Evolutionary conservation across 2,888 invertebrate genomes (phyloP), one percentile per base, ranked within the genome.

Genomic region (Tipula helvola): DNA sequence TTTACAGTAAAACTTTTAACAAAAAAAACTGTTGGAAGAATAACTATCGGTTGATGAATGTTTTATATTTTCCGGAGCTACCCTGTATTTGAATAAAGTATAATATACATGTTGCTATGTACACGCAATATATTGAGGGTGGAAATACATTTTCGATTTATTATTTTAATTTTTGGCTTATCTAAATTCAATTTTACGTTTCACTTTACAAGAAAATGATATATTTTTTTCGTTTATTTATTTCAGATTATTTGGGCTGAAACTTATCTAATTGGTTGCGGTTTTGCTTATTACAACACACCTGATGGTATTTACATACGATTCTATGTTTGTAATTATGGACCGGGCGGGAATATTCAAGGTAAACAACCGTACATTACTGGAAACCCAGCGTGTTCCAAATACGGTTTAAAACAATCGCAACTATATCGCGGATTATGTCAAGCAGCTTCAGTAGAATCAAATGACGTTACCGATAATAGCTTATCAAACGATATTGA

Each of bases 161-260:
- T 71, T 71, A 71, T 71, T 71, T 71, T 71, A 71, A 71, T 28
- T 71, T 71, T 71, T 71, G 71, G 71, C 71, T 71, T 71, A 71
- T 71, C 71, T 71, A 71, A 28, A 28, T 71, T 71, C 71, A 71
- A 71, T 71, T 71, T 71, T 12, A 84, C 84, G 41, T 84, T 39
- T 84, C 84, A 41, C 39, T 84, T 84, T 36, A 16, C 41, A 84
- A 16, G 84, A 84, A 84, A 39, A 41, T 84, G 3, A 8, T 36
- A 39, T 39, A 84, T 39, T 39, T 84, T 36, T 57, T 57, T 28
- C 8, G 18, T 71, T 28, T 28, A 71, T 71, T 28, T 71, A 28
- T 84, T 84, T n/a, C 91, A 97, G 96, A 93, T 97, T 91, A 95
- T 97, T 87, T 98, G 97, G 97, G 96, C 96, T 87, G 95, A 96